phyloP scores from a whole-genome alignment of 2,797 vertebrate species.

The Furcifer pardalis region DNA sequence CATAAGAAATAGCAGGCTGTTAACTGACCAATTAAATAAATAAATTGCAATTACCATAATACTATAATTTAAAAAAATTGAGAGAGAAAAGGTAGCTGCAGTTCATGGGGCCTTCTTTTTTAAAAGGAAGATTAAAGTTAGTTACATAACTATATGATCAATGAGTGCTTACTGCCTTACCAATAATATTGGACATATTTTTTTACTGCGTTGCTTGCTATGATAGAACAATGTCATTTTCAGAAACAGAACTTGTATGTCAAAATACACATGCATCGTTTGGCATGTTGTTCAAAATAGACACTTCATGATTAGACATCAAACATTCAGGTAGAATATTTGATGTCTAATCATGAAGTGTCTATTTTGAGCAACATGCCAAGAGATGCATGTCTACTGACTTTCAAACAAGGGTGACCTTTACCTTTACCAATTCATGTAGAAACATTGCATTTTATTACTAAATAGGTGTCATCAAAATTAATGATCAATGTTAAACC shows the following conservation, averaged over 20 bases:
- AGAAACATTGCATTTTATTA: not conserved
- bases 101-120: too few relatives aligned
- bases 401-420: too few relatives aligned
- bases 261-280: not conserved
- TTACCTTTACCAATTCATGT: too few relatives aligned
- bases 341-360: too few relatives aligned
- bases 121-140: too few relatives aligned
- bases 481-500: constrained; percentile 6
- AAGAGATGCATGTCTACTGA: too few relatives aligned
- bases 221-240: not conserved
- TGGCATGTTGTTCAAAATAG: not conserved
- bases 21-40: not conserved
- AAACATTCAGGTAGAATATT: constrained; percentile 17
- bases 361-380: too few relatives aligned
- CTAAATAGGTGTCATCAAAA: constrained; percentile 10
- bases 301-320: not conserved
- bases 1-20: not conserved
- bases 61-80: not conserved
- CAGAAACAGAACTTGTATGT: not conserved
- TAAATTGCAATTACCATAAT: not conserved
- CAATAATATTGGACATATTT: not conserved
- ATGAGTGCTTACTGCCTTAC: not conserved
- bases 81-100: not conserved
- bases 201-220: not conserved
- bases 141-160: too few relatives aligned